Conservation (phyloP, 2,888 invertebrate species). For the Pheosia gnoma region DNA sequence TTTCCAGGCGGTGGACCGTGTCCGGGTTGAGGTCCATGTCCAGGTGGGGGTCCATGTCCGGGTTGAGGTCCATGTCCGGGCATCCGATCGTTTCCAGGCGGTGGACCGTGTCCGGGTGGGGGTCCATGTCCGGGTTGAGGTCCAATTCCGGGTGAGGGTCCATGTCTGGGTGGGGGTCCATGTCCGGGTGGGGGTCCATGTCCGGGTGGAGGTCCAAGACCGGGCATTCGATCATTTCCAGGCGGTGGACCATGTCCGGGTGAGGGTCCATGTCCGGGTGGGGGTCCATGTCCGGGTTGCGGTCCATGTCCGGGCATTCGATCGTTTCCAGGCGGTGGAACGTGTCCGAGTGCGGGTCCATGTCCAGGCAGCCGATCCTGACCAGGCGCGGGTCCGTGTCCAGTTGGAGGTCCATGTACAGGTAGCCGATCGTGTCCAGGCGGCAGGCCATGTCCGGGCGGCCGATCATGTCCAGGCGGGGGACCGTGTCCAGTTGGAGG, state of each 20-base stretch:
- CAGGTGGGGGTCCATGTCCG: conserved; percentile 11
- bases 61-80: conserved; percentile 10
- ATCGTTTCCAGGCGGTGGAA: conserved; percentile 16
- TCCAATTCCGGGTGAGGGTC: conserved; percentile 11
- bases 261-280: conserved; percentile 21
- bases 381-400: conserved; percentile 34
- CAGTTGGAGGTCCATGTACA: conserved; percentile 40
- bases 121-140: conserved; percentile 38
- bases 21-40: conserved; percentile 23
- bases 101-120: conserved; percentile 21
- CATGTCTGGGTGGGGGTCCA: conserved; percentile 16
- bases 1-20: conserved; percentile 34
- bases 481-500: background rate
- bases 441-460: conserved; percentile 39
- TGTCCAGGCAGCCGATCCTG: conserved; percentile 20
- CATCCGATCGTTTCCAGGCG: conserved; percentile 1
- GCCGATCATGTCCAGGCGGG: conserved; percentile 11
- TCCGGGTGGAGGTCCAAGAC: conserved; percentile 11
- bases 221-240: conserved; percentile 12
- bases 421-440: conserved; percentile 13
- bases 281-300: conserved; percentile 44
- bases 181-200: conserved; percentile 7
- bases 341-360: conserved; percentile 11
- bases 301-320: conserved; percentile 13
- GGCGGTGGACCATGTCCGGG: conserved; percentile 45